These are phyloP conservation scores for Pollicipes pollicipes DNA, from an alignment of 1,140 invertebrate genomes.

Conservation along the genomic window DNA sequence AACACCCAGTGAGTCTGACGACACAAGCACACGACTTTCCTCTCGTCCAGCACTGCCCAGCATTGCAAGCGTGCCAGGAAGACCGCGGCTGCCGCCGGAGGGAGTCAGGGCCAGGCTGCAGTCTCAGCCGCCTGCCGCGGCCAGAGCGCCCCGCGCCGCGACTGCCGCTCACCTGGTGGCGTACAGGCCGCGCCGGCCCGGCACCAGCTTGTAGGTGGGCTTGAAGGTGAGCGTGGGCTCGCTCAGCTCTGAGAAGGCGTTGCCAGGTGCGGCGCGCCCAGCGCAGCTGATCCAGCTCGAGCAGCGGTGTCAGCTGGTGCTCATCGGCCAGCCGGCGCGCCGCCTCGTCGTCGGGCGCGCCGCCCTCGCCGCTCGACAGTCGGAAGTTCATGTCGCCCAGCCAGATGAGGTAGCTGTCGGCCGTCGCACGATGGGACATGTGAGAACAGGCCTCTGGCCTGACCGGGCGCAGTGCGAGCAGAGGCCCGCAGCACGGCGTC, in stretches of 20 bases:
- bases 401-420: slow-evolving; percentile 77
- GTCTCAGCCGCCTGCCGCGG: no score
- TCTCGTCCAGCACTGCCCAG: no score
- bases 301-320: slow-evolving; percentile 40
- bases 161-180: slow-evolving; percentile 45
- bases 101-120: no score
- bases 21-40: no score
- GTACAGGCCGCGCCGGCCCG: slow-evolving; percentile 53
- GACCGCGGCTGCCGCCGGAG: no score
- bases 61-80: no score
- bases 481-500: no score
- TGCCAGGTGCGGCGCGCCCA: slow-evolving; percentile 43
- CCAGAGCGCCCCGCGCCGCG: no score
- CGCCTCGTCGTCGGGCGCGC: slow-evolving; percentile 44
- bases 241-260: slow-evolving; percentile 59
- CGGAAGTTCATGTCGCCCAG: slow-evolving; percentile 88
- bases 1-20: no score
- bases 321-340: slow-evolving; percentile 34
- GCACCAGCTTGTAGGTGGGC: slow-evolving; percentile 75
- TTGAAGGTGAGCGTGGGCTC: slow-evolving; percentile 57
- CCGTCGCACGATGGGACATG: slow-evolving; percentile 12
- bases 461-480: no score
- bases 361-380: slow-evolving; percentile 35
- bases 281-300: slow-evolving; percentile 52
- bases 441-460: slow-evolving; percentile 5